Base-by-base conservation (phyloP, 2,888 invertebrate species). In the Isotomurus palustris region DNA sequence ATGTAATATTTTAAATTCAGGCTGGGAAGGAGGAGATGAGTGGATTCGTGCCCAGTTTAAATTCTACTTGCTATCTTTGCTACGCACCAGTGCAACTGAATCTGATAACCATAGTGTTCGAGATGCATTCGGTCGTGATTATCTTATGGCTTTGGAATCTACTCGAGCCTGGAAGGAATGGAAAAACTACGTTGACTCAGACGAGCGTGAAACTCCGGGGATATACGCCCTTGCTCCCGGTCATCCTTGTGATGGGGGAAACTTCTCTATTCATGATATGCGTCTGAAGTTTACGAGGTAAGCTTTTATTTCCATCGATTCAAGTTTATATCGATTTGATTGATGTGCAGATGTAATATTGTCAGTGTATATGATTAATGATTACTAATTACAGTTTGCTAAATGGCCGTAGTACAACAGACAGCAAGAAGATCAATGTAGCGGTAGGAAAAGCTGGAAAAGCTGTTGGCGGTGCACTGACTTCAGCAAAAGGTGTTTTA, bases 171-270 rank as follows among this genome's bases (percentile, higher is more conserved):
- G 88, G 75, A 85, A 86, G 72, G 82, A 85, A 64, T 96, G 96
- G 95, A 74, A 84, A 60, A 80, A 80, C 69, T 82, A 82, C 1
- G 81, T 84, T 14, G 79, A 83, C 49, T 82, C 83, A 56, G 71
- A 72, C 43, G 68, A 71, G 32, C 51, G 68, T 19, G 66, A 72
- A 28, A 76, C 77, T 50, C 69, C 73, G 6, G 82, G 84, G 29
- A 84, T 91, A 68, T 79, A 75, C 48, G 74, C 78, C 27, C 67
- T 87, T 60, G 80, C 82, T 58, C 84, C 88, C 3, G 87, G 91
- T 14, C 97, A 97, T 79, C 93, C 95, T 0, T 95, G 91, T 78
- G 88, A 92, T 50, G n/a, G n/a, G n/a, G 96, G 97, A 1, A 92
- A 95, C 71, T 78, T 96, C 12, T 93, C 91, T 17, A 90, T 96